These are phyloP conservation scores for Heteromurus nitidus DNA, from an alignment of 2,888 invertebrate genomes.

Conservation along the genomic window DNA sequence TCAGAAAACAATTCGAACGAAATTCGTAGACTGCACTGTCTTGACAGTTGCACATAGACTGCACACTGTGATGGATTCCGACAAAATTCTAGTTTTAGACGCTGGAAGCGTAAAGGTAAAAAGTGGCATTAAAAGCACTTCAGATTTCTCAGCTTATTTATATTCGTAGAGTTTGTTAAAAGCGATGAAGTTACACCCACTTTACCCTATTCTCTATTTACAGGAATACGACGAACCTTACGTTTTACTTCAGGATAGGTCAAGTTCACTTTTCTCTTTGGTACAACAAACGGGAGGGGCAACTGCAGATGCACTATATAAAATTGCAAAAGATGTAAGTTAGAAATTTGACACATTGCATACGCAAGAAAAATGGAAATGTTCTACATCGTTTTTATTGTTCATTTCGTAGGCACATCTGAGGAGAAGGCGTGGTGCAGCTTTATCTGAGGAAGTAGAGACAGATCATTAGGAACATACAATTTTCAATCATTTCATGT, in stretches of 20 bases:
- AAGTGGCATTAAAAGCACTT: too few species aligned
- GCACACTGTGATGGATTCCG: conserved; percentile 94
- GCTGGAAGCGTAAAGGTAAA: too few species aligned
- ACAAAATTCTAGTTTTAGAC: conserved; percentile 90
- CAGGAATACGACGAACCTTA: conserved; percentile 71
- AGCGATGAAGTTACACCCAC: too few species aligned
- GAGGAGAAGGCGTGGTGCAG: background rate
- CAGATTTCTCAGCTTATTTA: too few species aligned
- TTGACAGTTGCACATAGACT: conserved; percentile 93
- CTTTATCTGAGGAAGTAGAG: conserved; percentile 35
- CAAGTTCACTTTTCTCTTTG: conserved; percentile 59
- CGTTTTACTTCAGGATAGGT: conserved; percentile 62
- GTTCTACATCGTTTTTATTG: too few species aligned
- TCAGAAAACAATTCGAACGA: conserved; percentile 86
- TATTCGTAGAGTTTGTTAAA: too few species aligned
- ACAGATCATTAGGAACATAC: background rate
- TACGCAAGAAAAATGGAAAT: too few species aligned
- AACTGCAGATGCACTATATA: conserved; percentile 57
- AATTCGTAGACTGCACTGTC: conserved; percentile 88
- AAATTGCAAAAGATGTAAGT: conserved; percentile 69
- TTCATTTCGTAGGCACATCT: conserved; percentile 20
- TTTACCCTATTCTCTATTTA: background rate
- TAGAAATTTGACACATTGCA: too few species aligned
- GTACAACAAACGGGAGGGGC: conserved; percentile 70
- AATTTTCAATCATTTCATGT: too few species aligned